Evolutionary conservation across 2,113 vertebrate species (phyloP).

Genomic region (Tamias sibiricus): DNA sequence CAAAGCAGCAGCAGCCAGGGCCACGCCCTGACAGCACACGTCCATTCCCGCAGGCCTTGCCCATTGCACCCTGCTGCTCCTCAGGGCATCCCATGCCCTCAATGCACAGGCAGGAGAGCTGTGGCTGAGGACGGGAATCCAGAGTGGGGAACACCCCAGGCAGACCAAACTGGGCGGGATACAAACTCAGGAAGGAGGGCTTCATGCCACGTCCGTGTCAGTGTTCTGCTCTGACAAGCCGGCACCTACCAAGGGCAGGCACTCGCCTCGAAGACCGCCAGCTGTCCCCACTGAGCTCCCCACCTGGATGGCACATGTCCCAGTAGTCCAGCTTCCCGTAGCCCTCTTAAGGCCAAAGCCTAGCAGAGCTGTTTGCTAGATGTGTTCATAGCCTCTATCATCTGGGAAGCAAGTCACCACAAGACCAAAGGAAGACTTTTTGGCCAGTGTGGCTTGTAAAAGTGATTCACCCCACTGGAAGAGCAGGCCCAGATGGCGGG

Average conservation of each 20-base stretch:
- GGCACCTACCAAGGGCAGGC: not conserved
- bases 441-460: conserved; percentile 1
- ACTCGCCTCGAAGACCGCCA: fast-evolving
- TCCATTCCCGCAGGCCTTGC: fast-evolving
- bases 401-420: conserved; percentile 28
- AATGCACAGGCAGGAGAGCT: not conserved
- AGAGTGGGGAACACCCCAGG: not conserved
- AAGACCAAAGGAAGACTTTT: conserved; percentile 27
- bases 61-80: not conserved
- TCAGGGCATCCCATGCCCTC: not conserved
- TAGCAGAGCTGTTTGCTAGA: not conserved
- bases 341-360: not conserved
- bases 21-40: fast-evolving
- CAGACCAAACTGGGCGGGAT: fast-evolving
- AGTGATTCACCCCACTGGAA: not conserved
- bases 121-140: not conserved
- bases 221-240: not conserved
- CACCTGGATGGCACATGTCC: fast-evolving
- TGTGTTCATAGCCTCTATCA: conserved; percentile 16
- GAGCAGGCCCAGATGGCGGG: not conserved
- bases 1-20: fast-evolving
- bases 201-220: too few relatives aligned
- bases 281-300: fast-evolving
- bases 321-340: not conserved
- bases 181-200: not conserved